Evolutionary conservation across 1,140 invertebrate genomes (phyloP).

Genomic region (Phymorhynchus buccinoides): DNA sequence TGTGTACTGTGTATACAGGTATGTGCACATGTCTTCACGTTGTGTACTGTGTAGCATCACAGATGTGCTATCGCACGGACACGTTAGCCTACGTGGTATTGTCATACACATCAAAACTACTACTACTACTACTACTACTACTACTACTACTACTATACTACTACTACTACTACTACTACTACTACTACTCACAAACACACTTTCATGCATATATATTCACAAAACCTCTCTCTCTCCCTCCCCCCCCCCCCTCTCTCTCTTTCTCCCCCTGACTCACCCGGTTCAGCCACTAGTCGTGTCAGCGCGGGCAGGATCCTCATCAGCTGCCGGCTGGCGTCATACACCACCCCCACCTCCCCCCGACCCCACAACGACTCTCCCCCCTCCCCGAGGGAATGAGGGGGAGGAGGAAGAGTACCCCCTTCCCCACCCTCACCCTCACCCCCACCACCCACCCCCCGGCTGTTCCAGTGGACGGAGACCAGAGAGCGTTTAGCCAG

Average conservation of each 20-base stretch:
- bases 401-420: too few species aligned
- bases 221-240: neutral
- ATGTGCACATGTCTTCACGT: too few species aligned
- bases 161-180: too few species aligned
- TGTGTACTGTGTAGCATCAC: too few species aligned
- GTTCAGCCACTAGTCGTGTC: constrained; percentile 55
- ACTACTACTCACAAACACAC: too few species aligned
- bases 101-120: too few species aligned
- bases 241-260: neutral
- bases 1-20: too few species aligned
- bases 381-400: neutral
- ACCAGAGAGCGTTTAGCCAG: constrained; percentile 35
- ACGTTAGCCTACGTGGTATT: too few species aligned
- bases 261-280: constrained; percentile 48
- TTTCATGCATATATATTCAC: too few species aligned
- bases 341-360: constrained; percentile 44
- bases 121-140: too few species aligned
- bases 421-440: neutral
- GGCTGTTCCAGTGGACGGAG: constrained; percentile 12
- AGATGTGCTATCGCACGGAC: too few species aligned
- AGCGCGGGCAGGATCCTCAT: constrained; percentile 53
- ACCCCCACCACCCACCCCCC: neutral
- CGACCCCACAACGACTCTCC: neutral
- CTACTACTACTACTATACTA: too few species aligned
- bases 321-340: constrained; percentile 47